Base-by-base conservation (phyloP, 2,113 vertebrate genomes). In the Proterorhinus semilunaris region DNA sequence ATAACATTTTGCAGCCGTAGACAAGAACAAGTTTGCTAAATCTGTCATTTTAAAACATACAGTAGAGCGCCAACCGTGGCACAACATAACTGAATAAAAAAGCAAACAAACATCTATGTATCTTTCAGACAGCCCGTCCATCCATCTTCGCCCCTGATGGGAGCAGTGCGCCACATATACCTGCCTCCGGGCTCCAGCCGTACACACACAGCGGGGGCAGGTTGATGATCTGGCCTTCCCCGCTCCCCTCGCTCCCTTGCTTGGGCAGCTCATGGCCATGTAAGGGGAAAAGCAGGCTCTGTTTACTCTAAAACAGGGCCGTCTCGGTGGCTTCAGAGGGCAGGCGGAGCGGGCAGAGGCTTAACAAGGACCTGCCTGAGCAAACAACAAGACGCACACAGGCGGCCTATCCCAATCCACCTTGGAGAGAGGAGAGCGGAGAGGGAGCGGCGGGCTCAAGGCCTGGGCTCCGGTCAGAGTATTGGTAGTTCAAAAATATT, bases 291-390 rank as follows among this genome's bases (percentile, higher is more conserved):
- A 90, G 72, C 66, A 69, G 75, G 74, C 81, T 84, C 81, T 91
- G 91, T 93, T 92, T 91, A 91, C 83, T 89, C 82, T 89, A 87
- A 90, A 91, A 91, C 89, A 91, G 79, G 69, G 77, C 88, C 84
- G 85, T 82, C 84, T 83, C 79, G 87, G 80, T 82, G 83, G 76
- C 88, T 76, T 85, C 84, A 78, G 81, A 80, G 88, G 71, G 75
- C 79, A 78, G 78, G 80, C 87, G 59, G 83, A 87, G 84, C 80
- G 85, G 86, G 85, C 86, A 89, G 79, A 76, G 79, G 82, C 86
- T 88, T 86, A 87, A 82, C 83, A 84, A 88, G 73, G 66, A 71
- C 80, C 85, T 82, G 72, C 79, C 83, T 82, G 69, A 69, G 65
- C 74, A 85, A 66, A 73, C 65, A 85, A 17, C 51, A 36, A 75